These are phyloP conservation scores for Zapornia atra DNA, from an alignment of 2,113 vertebrate species.

Conservation along the genomic window DNA sequence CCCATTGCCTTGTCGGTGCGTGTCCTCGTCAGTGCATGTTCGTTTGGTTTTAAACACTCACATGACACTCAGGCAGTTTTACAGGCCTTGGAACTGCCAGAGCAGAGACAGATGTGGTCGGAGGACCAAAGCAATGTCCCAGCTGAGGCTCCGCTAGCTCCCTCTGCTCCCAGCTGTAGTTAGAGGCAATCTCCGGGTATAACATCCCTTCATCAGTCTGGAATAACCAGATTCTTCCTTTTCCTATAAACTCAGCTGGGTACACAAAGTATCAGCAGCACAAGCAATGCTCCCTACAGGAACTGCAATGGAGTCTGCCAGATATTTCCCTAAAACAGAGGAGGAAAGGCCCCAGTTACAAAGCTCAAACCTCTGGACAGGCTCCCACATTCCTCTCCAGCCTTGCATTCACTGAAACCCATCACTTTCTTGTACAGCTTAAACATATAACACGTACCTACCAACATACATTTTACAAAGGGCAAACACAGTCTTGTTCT, in stretches of 20 bases:
- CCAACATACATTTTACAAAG: background rate
- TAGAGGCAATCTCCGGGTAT: background rate
- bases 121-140: background rate
- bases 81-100: background rate
- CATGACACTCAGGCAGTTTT: background rate
- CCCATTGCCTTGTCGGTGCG: rapidly evolving
- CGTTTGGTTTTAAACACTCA: background rate
- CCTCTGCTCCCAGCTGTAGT: background rate
- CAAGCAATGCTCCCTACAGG: background rate
- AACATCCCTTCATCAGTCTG: background rate
- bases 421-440: background rate
- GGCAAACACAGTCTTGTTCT: background rate
- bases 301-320: background rate
- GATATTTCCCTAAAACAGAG: background rate
- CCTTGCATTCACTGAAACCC: background rate
- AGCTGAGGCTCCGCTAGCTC: background rate
- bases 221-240: background rate
- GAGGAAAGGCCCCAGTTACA: background rate
- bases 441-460: background rate
- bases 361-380: background rate
- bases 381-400: background rate
- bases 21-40: background rate
- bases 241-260: background rate
- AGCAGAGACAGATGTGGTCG: background rate
- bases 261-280: background rate